These are phyloP conservation scores for Chirona hameri DNA, from an alignment of 2,888 invertebrate species.

Conservation along the genomic window DNA sequence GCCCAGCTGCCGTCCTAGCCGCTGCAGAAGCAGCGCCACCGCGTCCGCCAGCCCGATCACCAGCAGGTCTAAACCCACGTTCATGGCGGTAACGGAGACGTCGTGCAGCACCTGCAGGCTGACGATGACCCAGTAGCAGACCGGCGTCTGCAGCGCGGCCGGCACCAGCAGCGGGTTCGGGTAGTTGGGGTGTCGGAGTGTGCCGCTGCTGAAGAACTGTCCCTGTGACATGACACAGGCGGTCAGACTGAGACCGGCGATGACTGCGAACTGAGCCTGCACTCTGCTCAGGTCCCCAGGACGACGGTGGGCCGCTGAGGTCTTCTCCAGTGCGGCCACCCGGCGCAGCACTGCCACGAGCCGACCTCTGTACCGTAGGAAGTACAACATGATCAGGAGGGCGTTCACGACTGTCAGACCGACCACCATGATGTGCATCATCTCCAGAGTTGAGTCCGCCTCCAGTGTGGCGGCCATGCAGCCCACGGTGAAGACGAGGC, in stretches of 20 bases:
- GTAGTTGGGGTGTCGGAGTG: background rate
- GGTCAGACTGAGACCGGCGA: background rate
- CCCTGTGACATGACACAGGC: background rate
- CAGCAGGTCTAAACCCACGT: background rate
- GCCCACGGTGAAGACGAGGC: background rate
- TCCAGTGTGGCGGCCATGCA: background rate
- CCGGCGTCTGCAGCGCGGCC: background rate
- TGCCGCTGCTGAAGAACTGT: background rate
- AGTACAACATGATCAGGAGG: background rate
- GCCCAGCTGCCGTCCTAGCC: background rate
- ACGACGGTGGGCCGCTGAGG: background rate
- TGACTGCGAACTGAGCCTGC: background rate
- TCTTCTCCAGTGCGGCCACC: background rate
- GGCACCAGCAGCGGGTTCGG: constrained; percentile 1
- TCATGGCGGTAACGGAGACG: background rate
- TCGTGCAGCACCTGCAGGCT: background rate
- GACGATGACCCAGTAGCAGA: background rate
- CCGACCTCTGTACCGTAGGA: background rate
- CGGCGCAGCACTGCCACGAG: background rate
- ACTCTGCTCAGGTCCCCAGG: background rate
- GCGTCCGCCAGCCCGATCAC: background rate
- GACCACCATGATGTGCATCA: background rate
- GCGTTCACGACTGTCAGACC: background rate
- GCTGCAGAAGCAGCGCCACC: background rate
- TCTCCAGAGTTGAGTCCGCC: background rate